Evolutionary conservation across 1,140 invertebrate genomes (phyloP).

Genomic region (Hycleus cichorii): DNA sequence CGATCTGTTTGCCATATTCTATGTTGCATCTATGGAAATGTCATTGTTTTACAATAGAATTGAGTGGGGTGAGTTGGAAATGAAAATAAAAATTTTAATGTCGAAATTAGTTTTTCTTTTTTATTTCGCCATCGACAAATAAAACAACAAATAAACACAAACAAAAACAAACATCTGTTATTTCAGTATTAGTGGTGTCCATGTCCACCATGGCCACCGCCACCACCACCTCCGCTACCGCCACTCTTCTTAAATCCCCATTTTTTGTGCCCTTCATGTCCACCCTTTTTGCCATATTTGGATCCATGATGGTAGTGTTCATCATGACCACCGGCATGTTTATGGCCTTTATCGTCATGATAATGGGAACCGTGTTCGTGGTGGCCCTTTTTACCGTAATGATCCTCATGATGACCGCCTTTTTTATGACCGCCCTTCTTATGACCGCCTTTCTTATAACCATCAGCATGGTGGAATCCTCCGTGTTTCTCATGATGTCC

Average conservation of each 20-base stretch:
- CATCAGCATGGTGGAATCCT: constrained; percentile 51
- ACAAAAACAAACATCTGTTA: constrained; percentile 4
- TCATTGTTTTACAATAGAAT: constrained; percentile 6
- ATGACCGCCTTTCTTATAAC: constrained; percentile 52
- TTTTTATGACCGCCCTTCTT: constrained; percentile 57
- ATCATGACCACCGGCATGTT: constrained; percentile 56
- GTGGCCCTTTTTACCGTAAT: constrained; percentile 54
- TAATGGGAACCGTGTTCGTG: constrained; percentile 54
- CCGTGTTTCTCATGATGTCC: constrained; percentile 56
- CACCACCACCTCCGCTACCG: background rate
- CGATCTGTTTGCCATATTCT: constrained; percentile 9
- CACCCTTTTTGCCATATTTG: constrained; percentile 60
- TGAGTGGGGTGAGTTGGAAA: constrained; percentile 2
- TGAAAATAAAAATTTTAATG: background rate
- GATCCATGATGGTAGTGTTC: constrained; percentile 58
- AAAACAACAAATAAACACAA: constrained; percentile 1
- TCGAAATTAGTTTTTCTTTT: background rate
- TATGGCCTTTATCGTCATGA: constrained; percentile 57
- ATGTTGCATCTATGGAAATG: constrained; percentile 14
- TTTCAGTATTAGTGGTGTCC: constrained; percentile 3
- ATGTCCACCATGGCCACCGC: background rate
- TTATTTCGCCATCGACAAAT: constrained; percentile 4
- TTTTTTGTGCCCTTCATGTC: constrained; percentile 57
- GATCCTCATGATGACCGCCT: constrained; percentile 52
- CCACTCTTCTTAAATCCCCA: constrained; percentile 48